Base-by-base conservation (phyloP, 2,113 vertebrate genomes). In the Calidris pugnax region DNA sequence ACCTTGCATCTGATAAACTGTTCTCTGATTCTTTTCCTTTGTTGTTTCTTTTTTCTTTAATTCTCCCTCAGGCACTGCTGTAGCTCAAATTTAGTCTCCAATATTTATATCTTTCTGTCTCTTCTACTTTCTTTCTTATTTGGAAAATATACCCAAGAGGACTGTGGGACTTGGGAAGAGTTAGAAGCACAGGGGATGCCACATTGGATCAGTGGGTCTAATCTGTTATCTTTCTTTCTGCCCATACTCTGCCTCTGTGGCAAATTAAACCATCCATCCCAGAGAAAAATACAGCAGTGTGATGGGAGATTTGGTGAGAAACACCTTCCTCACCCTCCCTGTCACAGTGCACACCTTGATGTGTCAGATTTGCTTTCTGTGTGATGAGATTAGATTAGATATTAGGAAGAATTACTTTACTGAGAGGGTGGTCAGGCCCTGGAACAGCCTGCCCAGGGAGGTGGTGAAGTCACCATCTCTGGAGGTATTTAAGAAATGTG, bases 51-150 rank as follows among this genome's bases (percentile, higher is more conserved):
- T 84, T 86, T 79, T 41, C 13, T 83, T 68, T 88, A 93, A 77
- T 94, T 91, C 43, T 91, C 80, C 90, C 86, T 88, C 68, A 76
- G 96, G 93, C 51, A 0, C 68, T 91, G 78, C 90, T 92, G 66
- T 77, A 93, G 50, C 91, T 95, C 68, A 93, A 43, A 84, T 95
- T 93, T 88, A 86, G 60, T 19, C 73, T 89, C 81, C 67, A 94
- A 82, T 96, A 90, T 95, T 97, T 97, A 56, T 88, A 79, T 96
- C 41, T 92, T 91, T 94, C 86, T 91, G 93, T 95, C 96, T 87
- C 78, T 95, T 95, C 88, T 95, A 33, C 89, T 96, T 96, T 83
- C 53, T 80, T 89, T 93, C 64, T 82, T 87, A 66, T 83, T 95
- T 94, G 91, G 72, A 86, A 93, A 92, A 93, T 74, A 89, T n/a